Conservation (phyloP, 2,888 invertebrate species). For the Pristionchus mayeri region DNA sequence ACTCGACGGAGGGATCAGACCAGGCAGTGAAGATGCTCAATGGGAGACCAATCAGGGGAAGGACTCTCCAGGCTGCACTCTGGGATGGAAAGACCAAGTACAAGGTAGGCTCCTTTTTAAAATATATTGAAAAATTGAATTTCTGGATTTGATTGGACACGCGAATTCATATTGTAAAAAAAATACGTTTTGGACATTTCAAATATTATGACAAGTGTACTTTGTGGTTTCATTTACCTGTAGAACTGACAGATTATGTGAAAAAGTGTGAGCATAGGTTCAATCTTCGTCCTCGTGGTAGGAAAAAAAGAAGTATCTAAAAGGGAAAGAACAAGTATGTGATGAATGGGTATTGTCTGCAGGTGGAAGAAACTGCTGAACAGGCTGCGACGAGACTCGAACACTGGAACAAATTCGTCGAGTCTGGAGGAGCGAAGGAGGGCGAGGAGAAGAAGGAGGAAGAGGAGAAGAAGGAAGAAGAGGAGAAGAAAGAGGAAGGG, state of each 20-base stretch:
- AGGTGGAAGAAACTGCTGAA: conserved; percentile 89
- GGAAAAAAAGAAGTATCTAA: too few species aligned
- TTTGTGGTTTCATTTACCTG: background rate
- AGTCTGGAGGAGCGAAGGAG: conserved; percentile 25
- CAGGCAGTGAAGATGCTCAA: conserved; percentile 89
- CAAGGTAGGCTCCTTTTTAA: too few species aligned
- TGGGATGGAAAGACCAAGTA: conserved; percentile 97
- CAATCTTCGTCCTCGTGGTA: too few species aligned
- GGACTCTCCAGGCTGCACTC: conserved; percentile 87
- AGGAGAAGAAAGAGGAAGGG: background rate
- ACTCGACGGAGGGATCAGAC: conserved; percentile 91
- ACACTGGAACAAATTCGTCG: conserved; percentile 82
- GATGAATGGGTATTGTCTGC: too few species aligned
- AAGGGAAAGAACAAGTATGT: too few species aligned
- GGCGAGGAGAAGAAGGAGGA: conserved; percentile 38
- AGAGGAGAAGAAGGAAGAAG: background rate
- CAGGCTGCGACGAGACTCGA: conserved; percentile 87
- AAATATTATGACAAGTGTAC: too few species aligned
- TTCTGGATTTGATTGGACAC: too few species aligned
- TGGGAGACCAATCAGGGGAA: conserved; percentile 90
- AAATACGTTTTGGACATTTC: too few species aligned
- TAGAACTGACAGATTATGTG: background rate
- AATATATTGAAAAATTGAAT: too few species aligned
- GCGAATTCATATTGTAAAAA: too few species aligned
- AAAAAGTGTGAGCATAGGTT: background rate